Conservation (phyloP, 2,888 invertebrate species). For the Syrphus vitripennis region DNA sequence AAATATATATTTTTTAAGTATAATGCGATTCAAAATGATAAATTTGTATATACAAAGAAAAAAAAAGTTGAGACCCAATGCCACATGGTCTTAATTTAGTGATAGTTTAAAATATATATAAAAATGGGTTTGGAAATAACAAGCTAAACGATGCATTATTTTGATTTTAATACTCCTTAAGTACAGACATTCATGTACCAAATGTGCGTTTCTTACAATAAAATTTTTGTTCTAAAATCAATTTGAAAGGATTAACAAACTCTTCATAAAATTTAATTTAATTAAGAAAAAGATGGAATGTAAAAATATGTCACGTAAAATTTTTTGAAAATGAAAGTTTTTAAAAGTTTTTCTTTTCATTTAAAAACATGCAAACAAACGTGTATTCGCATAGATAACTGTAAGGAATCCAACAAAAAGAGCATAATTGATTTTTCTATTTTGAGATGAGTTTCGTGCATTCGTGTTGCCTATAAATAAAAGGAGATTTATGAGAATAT, state of each 20-base stretch:
- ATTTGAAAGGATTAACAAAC: not conserved
- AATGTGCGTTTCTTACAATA: not conserved
- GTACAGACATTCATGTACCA: not conserved
- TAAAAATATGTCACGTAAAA: not conserved
- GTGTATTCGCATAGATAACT: constrained; percentile 30
- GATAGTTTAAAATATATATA: not conserved
- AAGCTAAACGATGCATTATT: not conserved
- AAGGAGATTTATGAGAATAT: not conserved
- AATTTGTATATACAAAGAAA: not conserved
- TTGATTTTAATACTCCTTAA: not conserved
- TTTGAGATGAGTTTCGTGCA: constrained; percentile 57
- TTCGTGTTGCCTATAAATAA: constrained; percentile 61
- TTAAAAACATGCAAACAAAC: not conserved
- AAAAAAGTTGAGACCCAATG: too few relatives aligned
- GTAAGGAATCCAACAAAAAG: constrained; percentile 49
- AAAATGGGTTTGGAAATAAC: not conserved
- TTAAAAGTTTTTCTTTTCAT: not conserved
- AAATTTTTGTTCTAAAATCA: not conserved
- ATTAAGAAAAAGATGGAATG: constrained; percentile 8
- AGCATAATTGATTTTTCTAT: constrained; percentile 31
- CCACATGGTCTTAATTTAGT: too few relatives aligned
- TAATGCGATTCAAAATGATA: not conserved
- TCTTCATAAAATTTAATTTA: not conserved
- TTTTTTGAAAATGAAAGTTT: not conserved
- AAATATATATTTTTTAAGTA: not conserved